Base-by-base conservation (phyloP, 2,113 vertebrate species). In the Emydura subglobosa region DNA sequence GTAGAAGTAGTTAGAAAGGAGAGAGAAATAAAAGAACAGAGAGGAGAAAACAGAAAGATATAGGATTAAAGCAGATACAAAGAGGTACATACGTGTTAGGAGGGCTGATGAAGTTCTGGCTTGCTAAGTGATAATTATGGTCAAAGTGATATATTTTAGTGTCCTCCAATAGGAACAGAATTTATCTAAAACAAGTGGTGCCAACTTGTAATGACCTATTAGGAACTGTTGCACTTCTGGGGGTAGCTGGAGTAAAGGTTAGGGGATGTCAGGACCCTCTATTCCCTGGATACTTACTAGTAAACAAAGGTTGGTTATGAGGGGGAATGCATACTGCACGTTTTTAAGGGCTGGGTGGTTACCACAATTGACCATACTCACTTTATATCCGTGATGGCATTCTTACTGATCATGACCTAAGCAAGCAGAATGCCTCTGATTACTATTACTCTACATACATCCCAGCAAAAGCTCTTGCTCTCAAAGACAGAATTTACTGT, bases 1-100 rank as follows among this genome's bases (percentile, higher is more conserved):
- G 51, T 55, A 29, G 86, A 87, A 82, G 86, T 80, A 83, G 83
- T 24, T 4, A 89, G n/a, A 82, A 86, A 31, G 16, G 31, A 39
- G 11, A 53, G 34, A 61, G 1, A 83, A 95, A 82, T 5, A 2
- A n/a, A 39, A 68, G 7, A 55, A 51, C 3, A 90, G 34, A 0
- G 8, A 42, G 10, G 8, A 54, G 21, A 81, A 39, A 7, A 55
- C 86, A 59, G 0, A 25, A 79, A 3, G 42, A 21, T 4, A 49
- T 42, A 19, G 34, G 65, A n/a, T 68, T 16, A 7, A n/a, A n/a
- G 0, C 55, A 50, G 1, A 6, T 59, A 82, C 74, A 6, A 31
- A 24, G 39, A 16, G 39, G 11, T 47, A 8, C 6, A 7, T 65
- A 25, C 7, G 39, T 86, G 85, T 83, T 74, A 16, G 83, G 7